A percentile compares a stretch with the other conserved stretches of the same genome.
These are phyloP conservation scores for Neostethus bicornis DNA, from an alignment of 2,797 vertebrate species.

Conservation along the genomic window DNA sequence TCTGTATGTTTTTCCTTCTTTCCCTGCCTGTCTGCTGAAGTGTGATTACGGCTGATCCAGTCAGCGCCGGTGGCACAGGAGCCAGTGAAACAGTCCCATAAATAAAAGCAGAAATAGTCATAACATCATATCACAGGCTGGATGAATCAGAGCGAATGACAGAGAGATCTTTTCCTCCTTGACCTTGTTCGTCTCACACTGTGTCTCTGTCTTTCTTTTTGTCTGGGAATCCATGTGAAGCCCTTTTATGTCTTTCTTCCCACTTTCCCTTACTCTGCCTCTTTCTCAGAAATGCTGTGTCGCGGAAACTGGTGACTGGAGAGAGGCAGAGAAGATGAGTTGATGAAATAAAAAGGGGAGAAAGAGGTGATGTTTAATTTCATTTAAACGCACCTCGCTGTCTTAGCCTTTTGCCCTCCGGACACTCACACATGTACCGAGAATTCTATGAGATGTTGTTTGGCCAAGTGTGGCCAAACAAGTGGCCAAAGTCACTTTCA, in stretches of 20 bases:
- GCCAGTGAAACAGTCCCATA: constrained; percentile 8
- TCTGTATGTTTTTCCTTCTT: constrained; percentile 14
- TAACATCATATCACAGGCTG: constrained; percentile 18
- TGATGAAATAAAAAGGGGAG: constrained; percentile 20
- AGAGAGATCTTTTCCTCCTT: constrained; percentile 27
- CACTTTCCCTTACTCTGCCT: background rate
- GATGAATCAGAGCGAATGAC: constrained; percentile 19
- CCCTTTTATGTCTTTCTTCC: constrained; percentile 13
- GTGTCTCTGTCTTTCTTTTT: constrained; percentile 5
- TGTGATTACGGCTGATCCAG: constrained; percentile 20
- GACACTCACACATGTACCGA: background rate
- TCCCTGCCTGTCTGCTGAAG: background rate
- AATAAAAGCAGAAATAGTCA: constrained; percentile 33
- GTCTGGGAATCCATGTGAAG: constrained; percentile 19
- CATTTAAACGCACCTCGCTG: constrained; percentile 20
- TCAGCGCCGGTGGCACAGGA: constrained; percentile 7
- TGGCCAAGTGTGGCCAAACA: too few species aligned
- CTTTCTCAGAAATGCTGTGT: constrained; percentile 29
- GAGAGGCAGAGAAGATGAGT: constrained; percentile 4
- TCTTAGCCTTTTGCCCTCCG: background rate
- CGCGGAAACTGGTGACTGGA: constrained; percentile 17
- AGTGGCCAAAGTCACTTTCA: too few species aligned
- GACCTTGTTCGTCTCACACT: constrained; percentile 11
- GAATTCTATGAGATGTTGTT: constrained; percentile 4
- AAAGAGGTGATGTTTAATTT: constrained; percentile 31